Percentiles rank a stretch among this genome's conserved stretches.
Evolutionary conservation across 2,888 invertebrate species (phyloP).

Genomic region (Polymixis flavicincta): DNA sequence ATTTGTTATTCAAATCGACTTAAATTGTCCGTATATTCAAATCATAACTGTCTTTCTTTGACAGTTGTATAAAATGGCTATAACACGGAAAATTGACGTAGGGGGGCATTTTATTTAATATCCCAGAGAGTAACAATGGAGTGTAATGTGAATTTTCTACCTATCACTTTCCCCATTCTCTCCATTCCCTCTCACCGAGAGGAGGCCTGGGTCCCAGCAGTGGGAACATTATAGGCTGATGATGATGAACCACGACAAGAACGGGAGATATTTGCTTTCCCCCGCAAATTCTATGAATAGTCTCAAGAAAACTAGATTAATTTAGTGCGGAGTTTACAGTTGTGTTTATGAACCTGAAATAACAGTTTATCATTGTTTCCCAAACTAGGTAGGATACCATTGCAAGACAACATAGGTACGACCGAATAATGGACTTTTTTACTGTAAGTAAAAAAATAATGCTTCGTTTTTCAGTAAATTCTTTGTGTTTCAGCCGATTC

Average conservation of each 20-base stretch:
- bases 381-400: background rate
- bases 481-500: background rate
- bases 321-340: background rate
- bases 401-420: background rate
- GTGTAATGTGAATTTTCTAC: background rate
- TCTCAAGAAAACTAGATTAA: background rate
- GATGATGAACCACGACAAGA: background rate
- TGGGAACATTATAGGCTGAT: no score
- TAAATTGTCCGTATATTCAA: no score
- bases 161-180: no score
- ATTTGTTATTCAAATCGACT: no score
- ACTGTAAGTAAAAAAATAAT: background rate
- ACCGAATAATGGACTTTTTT: background rate
- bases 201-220: no score
- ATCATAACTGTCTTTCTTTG: no score
- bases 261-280: background rate
- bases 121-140: background rate
- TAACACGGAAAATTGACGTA: background rate
- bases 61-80: no score
- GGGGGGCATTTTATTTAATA: no score
- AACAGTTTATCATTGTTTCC: background rate
- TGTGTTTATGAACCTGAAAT: background rate
- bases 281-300: constrained; percentile 1
- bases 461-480: background rate
- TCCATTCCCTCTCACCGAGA: no score